Evolutionary conservation across 2,797 vertebrate species (phyloP), one percentile per base, ranked within the genome.

Genomic region (Falco novaeseelandiae): DNA sequence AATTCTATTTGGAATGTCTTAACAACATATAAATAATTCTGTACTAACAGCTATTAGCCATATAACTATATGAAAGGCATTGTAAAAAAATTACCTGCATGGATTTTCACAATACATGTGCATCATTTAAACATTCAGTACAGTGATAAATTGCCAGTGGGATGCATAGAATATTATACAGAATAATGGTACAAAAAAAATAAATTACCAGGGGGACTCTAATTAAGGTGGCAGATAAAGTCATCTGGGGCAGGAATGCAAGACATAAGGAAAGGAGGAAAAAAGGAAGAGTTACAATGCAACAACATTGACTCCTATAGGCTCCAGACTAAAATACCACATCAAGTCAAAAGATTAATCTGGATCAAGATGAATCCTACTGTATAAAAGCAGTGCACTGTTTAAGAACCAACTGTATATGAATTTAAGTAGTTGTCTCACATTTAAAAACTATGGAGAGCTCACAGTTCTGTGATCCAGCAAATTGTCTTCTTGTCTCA

Each of bases 271-370:
- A 85, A 80, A 96, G 59, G 40, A 91, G 65, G 46, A 79, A 85
- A 87, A 94, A 90, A 76, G 40, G 51, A 93, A 84, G 74, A 66
- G 55, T 87, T 92, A 82, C 55, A 94, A 34, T 83, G 62, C 81
- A 87, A 0, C 71, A 57, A 77, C 74, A 89, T 13, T 49, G 55
- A 80, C 27, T 48, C 21, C 4, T 63, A 5, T 1, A 26, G 49
- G 65, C 87, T 85, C 26, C 63, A 93, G 49, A 69, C 27, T 51
- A 72, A 89, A 92, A 83, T 22, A 81, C 38, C 57, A 44, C 38
- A 73, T 55, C 44, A 65, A 90, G 63, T 49, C 81, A 63, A 77
- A 94, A 81, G 63, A 6, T 13, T 57, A 76, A 40, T 46, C n/a
- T 71, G 71, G 80, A 69, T 12, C 11, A 23, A 61, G 57, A 25